Evolutionary conservation across 2,797 vertebrate species (phyloP), one percentile per base, ranked within the genome.

Genomic region (Tokudaia tokunoshimensis): DNA sequence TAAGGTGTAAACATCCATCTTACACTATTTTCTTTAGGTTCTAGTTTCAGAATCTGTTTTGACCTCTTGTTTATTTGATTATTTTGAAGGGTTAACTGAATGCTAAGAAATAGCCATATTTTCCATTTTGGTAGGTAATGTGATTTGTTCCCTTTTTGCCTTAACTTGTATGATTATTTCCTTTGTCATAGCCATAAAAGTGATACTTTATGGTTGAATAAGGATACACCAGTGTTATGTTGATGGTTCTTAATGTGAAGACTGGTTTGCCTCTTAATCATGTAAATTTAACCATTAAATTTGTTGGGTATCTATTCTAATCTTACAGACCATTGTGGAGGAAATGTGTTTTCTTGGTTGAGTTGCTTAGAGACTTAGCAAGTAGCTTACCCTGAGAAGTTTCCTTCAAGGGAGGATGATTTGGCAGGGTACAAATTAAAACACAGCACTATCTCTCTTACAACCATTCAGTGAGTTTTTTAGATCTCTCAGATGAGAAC

Each of bases 401-500:
- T 22, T 8, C 79, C 76, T 96, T 97, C 65, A 95, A 97, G 96
- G 95, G 95, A 98, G 89, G 74, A 50, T 97, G 97, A 90, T 76
- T 89, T 93, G 89, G 15, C 89, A 96, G 87, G 97, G 92, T 97
- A n/a, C 61, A 72, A 81, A 97, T 96, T 95, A 92, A 78, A 98
- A 86, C 97, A 88, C 97, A 97, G 52, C 29, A 61, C 94, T 97
- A 74, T 97, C 97, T 90, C 78, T 98, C 92, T 95, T 96, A 86
- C 10, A 97, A 92, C 92, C 94, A 88, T 97, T 94, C 94, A 93
- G 89, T 97, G 57, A 22, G 31, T 92, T 93, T 96, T 95, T 94
- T 72, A 67, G 80, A 92, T 94, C 92, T 67, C 86, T 88, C 86
- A 91, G 97, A 96, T 94, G 98, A 89, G 92, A 96, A 78, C 96